Percentiles rank a stretch among this genome's conserved stretches.
These are phyloP conservation scores for Drosophila subsilvestris DNA, from an alignment of 2,888 invertebrate genomes.

Conservation along the genomic window DNA sequence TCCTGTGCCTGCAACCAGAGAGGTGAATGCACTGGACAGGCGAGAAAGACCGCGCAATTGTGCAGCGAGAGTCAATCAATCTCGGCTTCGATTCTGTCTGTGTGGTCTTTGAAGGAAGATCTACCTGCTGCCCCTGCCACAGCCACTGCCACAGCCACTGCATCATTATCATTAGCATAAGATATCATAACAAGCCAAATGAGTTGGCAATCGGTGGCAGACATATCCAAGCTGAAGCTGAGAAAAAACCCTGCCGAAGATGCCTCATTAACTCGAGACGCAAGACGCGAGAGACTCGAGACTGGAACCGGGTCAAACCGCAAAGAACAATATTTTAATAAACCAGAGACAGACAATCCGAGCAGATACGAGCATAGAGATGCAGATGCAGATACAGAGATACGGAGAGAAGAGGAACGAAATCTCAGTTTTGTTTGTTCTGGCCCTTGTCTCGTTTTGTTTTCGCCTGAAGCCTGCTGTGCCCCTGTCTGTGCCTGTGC, in stretches of 20 bases:
- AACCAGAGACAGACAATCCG: constrained; percentile 21
- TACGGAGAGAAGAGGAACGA: no score
- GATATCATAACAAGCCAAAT: constrained; percentile 65
- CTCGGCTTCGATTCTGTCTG: constrained; percentile 15
- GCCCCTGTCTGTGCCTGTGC: constrained; percentile 16
- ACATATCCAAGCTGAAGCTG: constrained; percentile 42
- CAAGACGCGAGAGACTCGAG: constrained; percentile 13
- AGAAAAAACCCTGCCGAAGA: constrained; percentile 21
- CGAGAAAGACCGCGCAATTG: constrained; percentile 20
- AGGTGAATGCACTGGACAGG: constrained; percentile 30
- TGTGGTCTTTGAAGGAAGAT: constrained; percentile 15
- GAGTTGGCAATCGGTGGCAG: constrained; percentile 65
- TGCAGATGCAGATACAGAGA: constrained; percentile 7
- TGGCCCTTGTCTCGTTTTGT: constrained; percentile 23
- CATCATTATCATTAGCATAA: constrained; percentile 75
- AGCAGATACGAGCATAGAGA: background rate
- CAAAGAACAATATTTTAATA: constrained; percentile 42
- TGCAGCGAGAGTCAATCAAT: constrained; percentile 10
- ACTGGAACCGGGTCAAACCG: constrained; percentile 61
- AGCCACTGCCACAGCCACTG: constrained; percentile 43
- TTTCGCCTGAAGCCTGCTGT: constrained; percentile 36
- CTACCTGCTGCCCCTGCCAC: constrained; percentile 26
- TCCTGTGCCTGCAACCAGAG: constrained; percentile 41
- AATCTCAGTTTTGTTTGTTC: constrained; percentile 25
- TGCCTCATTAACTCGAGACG: constrained; percentile 66